A percentile compares a stretch with the other conserved stretches of the same genome.
These are phyloP conservation scores for Tuberolachnus salignus DNA, from an alignment of 2,888 invertebrate genomes.

Conservation along the genomic window DNA sequence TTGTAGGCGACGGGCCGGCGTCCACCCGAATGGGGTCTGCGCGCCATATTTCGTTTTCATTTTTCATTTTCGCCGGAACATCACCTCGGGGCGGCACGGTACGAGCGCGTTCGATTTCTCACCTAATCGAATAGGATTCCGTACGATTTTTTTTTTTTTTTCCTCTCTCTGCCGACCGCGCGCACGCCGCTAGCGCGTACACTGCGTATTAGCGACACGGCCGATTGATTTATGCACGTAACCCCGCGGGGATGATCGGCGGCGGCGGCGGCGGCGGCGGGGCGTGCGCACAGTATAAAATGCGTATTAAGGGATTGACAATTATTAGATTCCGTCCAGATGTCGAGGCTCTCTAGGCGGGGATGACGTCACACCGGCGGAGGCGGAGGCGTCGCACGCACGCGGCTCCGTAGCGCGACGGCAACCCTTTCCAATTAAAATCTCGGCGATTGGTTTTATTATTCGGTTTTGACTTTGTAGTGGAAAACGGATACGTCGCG, in stretches of 20 bases:
- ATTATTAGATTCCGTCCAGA: constrained; percentile 53
- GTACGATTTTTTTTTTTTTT: background rate
- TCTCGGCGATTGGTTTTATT: constrained; percentile 53
- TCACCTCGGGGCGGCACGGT: constrained; percentile 47
- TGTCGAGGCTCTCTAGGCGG: constrained; percentile 23
- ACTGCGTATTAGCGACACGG: background rate
- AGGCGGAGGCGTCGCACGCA: no score
- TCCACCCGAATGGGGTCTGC: background rate
- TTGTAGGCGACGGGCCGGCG: no score
- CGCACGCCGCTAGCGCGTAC: background rate
- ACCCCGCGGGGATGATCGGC: background rate
- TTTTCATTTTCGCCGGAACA: constrained; percentile 19
- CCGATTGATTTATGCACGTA: constrained; percentile 45
- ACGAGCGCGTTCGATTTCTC: constrained; percentile 46
- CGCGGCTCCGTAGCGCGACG: background rate
- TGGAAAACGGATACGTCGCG: constrained; percentile 1
- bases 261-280: background rate
- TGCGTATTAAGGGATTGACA: constrained; percentile 21
- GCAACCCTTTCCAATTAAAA: constrained; percentile 56
- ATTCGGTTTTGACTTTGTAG: constrained; percentile 44
- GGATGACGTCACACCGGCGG: constrained; percentile 43
- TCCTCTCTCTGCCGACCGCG: background rate
- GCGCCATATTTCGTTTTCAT: no score
- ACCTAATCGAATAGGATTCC: constrained; percentile 51
- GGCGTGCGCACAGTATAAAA: background rate